These are phyloP conservation scores for Cydia fagiglandana DNA, from an alignment of 1,140 invertebrate species.

Conservation along the genomic window DNA sequence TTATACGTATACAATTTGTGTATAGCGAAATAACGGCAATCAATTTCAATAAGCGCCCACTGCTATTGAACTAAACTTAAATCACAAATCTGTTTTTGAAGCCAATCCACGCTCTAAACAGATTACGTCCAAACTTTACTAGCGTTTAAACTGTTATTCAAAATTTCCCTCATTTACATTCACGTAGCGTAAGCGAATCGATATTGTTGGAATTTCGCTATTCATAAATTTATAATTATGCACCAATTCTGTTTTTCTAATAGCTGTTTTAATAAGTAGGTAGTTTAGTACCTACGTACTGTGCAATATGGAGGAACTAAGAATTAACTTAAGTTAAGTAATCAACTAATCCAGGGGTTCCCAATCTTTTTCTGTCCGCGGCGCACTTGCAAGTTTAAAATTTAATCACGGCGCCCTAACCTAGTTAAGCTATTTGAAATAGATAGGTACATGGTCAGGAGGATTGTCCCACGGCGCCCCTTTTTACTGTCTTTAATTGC, in stretches of 20 bases:
- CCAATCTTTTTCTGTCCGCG: too few species aligned
- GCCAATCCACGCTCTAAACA: conserved; percentile 9
- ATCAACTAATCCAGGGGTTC: too few species aligned
- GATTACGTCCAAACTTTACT: conserved; percentile 20
- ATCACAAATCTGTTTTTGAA: conserved; percentile 13
- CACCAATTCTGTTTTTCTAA: neutral
- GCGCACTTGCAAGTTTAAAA: too few species aligned
- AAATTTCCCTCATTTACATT: conserved; percentile 18
- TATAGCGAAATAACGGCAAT: neutral
- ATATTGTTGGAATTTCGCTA: neutral
- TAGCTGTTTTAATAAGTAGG: neutral
- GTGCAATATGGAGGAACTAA: neutral
- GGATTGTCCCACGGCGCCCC: too few species aligned
- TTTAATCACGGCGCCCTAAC: too few species aligned
- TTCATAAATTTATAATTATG: conserved; percentile 15
- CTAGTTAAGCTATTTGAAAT: too few species aligned
- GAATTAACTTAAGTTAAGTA: too few species aligned
- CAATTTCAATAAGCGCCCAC: neutral
- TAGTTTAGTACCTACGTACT: neutral
- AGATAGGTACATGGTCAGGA: too few species aligned
- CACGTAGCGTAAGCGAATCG: conserved; percentile 3
- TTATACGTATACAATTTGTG: too few species aligned
- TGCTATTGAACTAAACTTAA: conserved; percentile 4
- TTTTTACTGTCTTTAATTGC: too few species aligned
- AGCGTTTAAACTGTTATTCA: conserved; percentile 22